These are phyloP conservation scores for Calliphora vomitoria DNA, from an alignment of 2,888 invertebrate genomes.

Conservation along the genomic window DNA sequence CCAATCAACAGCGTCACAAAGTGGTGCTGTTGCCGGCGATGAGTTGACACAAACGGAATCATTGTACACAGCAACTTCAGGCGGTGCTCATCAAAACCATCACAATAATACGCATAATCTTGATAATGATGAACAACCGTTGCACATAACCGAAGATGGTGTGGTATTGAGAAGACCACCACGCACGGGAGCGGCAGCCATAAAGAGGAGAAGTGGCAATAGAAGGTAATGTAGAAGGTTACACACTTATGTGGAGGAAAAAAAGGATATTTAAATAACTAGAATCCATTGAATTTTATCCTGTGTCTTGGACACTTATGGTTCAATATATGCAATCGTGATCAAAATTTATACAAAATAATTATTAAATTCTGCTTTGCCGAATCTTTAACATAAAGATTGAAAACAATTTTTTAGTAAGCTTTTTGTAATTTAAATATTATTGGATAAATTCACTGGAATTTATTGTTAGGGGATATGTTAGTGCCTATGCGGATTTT, in stretches of 20 bases:
- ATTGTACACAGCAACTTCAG: slow-evolving; percentile 78
- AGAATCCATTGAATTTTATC: too few species aligned
- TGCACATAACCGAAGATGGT: slow-evolving; percentile 85
- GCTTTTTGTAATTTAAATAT: too few species aligned
- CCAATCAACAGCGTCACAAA: slow-evolving; percentile 78
- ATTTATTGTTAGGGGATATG: too few species aligned
- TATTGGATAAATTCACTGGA: too few species aligned
- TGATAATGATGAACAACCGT: slow-evolving; percentile 74
- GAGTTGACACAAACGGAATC: slow-evolving; percentile 82
- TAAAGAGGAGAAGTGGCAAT: slow-evolving; percentile 89
- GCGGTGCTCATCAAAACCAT: slow-evolving; percentile 65
- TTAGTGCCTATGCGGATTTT: too few species aligned
- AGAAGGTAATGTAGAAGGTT: slow-evolving; percentile 84
- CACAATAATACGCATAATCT: slow-evolving; percentile 49
- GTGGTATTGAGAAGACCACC: slow-evolving; percentile 86
- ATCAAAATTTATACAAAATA: too few species aligned
- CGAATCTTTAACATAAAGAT: too few species aligned
- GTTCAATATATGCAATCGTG: too few species aligned
- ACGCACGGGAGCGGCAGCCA: slow-evolving; percentile 88
- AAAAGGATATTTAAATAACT: background rate
- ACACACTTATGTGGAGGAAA: background rate
- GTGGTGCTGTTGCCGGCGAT: slow-evolving; percentile 81
- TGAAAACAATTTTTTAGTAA: too few species aligned
- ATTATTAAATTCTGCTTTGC: too few species aligned
- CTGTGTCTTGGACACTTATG: too few species aligned